A percentile compares a stretch with the other conserved stretches of the same genome.
Evolutionary conservation across 2,113 vertebrate species (phyloP).

Genomic region (Catagonus wagneri): DNA sequence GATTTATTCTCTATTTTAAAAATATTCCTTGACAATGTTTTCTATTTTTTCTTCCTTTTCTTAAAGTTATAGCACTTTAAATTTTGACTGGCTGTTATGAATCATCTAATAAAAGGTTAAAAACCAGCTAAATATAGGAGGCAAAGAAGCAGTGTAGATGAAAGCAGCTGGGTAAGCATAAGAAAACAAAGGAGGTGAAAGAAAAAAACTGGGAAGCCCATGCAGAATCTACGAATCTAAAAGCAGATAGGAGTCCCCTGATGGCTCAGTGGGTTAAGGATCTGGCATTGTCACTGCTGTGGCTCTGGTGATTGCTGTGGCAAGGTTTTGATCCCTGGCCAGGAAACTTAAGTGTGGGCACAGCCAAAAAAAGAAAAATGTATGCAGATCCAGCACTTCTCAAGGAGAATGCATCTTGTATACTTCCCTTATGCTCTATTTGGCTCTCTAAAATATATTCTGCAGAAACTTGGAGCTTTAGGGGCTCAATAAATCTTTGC

Average conservation of each 20-base stretch:
- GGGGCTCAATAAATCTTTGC: not conserved
- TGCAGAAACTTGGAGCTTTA: not conserved
- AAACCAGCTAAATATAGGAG: not conserved
- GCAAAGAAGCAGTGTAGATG: not conserved
- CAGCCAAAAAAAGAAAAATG: too few species aligned
- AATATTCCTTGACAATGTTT: not conserved
- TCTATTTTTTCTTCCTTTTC: not conserved
- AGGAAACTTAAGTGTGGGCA: too few species aligned
- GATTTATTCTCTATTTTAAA: not conserved
- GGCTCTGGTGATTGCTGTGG: too few species aligned
- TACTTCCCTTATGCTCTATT: not conserved
- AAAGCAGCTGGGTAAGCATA: not conserved
- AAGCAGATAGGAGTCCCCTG: too few species aligned
- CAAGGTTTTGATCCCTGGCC: too few species aligned
- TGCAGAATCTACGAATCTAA: not conserved
- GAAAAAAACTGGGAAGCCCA: rapidly evolving
- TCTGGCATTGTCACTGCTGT: too few species aligned
- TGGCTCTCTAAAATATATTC: not conserved
- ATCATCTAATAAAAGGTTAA: not conserved
- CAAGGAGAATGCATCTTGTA: rapidly evolving
- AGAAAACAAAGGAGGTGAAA: not conserved
- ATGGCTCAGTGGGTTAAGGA: too few species aligned
- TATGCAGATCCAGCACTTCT: too few species aligned
- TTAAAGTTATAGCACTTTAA: not conserved
- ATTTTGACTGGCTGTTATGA: not conserved